These are phyloP conservation scores for Callinectes sapidus DNA, from an alignment of 2,888 invertebrate species.

Conservation along the genomic window DNA sequence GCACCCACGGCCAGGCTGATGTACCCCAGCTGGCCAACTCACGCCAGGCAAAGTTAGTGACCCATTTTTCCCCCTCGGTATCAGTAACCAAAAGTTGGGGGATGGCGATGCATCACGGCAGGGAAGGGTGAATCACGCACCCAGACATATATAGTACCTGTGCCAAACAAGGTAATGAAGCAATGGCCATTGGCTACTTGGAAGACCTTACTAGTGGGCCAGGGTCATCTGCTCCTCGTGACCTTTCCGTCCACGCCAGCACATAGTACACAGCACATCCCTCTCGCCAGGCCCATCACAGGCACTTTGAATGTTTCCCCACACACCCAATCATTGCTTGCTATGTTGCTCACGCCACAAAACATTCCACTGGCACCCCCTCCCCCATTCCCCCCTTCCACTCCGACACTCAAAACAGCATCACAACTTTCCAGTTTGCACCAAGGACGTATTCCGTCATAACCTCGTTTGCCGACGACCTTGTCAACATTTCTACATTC, in stretches of 20 bases:
- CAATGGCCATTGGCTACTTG: neutral
- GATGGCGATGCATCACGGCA: neutral
- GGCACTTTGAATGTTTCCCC: neutral
- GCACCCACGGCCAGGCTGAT: neutral
- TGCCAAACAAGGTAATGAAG: neutral
- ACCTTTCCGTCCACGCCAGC: neutral
- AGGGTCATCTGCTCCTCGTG: slow-evolving; percentile 17
- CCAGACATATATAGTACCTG: neutral
- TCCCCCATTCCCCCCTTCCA: neutral
- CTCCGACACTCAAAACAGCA: neutral
- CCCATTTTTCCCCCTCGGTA: neutral
- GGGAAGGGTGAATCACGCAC: neutral
- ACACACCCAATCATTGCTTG: neutral
- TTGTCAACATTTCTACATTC: neutral
- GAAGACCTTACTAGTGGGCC: neutral
- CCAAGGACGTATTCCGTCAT: neutral
- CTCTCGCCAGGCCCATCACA: neutral
- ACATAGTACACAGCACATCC: neutral
- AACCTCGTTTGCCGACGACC: neutral
- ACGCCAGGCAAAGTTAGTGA: slow-evolving; percentile 24
- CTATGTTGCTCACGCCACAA: neutral
- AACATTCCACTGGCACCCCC: neutral
- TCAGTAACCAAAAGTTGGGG: neutral
- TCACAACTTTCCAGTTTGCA: neutral
- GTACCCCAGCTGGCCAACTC: slow-evolving; percentile 17